Base-by-base conservation (phyloP, 2,888 invertebrate genomes). In the Hermaeophaga mercurialis region DNA sequence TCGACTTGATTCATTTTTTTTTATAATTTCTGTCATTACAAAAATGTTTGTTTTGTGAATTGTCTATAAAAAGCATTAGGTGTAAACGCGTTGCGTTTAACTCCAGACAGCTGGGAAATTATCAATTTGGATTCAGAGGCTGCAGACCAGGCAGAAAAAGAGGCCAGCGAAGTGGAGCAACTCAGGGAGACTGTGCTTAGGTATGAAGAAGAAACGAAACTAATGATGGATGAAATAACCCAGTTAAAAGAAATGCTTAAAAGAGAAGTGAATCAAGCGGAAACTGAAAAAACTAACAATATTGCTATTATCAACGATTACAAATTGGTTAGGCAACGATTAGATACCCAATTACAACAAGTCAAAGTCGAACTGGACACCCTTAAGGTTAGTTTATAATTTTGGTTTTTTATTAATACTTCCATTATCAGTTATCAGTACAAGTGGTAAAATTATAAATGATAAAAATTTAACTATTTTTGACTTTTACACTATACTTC, bases 221-320 rank as follows among this genome's bases (percentile, higher is more conserved):
- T 68, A 72, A 78, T 70, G 79, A 75, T 73, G 64, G 81, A 64
- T 73, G 81, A 73, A 75, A 80, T 76, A 22, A 62, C 75, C 3
- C 81, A 91, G 80, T 80, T 89, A 3, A 90, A 89, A 64, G 89
- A 90, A 52, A 86, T 91, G 79, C 81, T 93, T 62, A 84, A 89
- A 59, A 79, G 87, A 36, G 90, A 92, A 74, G 84, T 91, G 19
- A 84, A 87, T 12, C 85, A 87, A 67, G 85, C 88, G 1, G 87
- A 89, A 65, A 82, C 83, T 15, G 91, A 90, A 59, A 85, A 86
- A 31, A 82, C 84, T 4, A 85, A 90, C 71, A 91, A 90, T 74
- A 82, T 84, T 36, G 86, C 87, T 12, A 94, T 96, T 36, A 92
- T 96, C 64, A 82, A 88, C 44, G 96, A 97, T 71, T 97, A 96